Base-by-base conservation (phyloP, 2,113 vertebrate species). In the Lepus americanus region DNA sequence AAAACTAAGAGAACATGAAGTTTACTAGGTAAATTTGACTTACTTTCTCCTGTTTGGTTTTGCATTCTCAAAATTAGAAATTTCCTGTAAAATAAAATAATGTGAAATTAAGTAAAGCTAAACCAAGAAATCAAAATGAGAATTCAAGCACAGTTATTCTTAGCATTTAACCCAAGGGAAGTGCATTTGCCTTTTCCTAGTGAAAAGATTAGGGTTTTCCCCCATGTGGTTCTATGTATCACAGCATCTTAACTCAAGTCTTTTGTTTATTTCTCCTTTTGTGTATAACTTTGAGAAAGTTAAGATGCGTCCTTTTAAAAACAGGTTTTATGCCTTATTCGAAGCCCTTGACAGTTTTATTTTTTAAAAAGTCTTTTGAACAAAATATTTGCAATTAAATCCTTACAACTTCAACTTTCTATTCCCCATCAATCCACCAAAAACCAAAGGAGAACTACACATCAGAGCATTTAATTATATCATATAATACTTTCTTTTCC, bases 11-110 rank as follows among this genome's bases (percentile, higher is more conserved):
- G 83, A 97, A 96, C 59, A n/a, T 81, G 27, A 74, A 66, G 67
- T 55, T 94, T 96, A 93, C 6, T 49, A 90, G 93, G 64, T 59
- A 84, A 92, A 96, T 96, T 97, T 55, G 63, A 98, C 98, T 99
- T 98, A 99, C 99, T 98, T 99, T 98, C 96, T 98, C 94, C 97
- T 98, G 97, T 98, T 98, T 59, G 90, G 78, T 97, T 98, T 95
- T 16, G 86, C 81, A 89, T 94, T 96, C 91, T 98, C 97, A 96
- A 97, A 97, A 92, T 98, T 98, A 95, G 98, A 96, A 97, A 94
- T 97, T 89, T 98, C 98, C 99, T 99, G 83, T 94, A 89, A 97
- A 97, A 97, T 70, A 94, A 83, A 90, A 97, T 16, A 27, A 55
- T 6, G 55, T 61, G 77, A 89, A 95, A 25, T 72, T 72, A 96